phyloP scores from a whole-genome alignment of 2,113 vertebrate genomes.

The Psophia crepitans region DNA sequence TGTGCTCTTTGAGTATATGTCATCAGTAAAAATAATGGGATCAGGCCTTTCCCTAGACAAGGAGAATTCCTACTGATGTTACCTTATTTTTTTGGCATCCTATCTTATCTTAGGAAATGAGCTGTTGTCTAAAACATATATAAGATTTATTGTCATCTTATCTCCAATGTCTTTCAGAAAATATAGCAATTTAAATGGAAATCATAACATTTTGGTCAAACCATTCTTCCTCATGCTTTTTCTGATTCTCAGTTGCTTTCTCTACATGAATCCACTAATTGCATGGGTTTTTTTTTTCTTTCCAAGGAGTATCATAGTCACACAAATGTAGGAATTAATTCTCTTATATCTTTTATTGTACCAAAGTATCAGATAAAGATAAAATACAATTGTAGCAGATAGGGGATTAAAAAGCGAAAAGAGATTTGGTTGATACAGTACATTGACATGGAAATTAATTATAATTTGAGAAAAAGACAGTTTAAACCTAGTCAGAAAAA shows the following conservation, averaged over 20 bases:
- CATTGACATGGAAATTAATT: background rate
- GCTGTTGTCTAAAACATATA: background rate
- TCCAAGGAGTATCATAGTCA: background rate
- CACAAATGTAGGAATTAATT: background rate
- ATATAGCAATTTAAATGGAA: background rate
- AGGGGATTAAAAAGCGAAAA: background rate
- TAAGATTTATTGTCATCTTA: background rate
- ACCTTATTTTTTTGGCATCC: background rate
- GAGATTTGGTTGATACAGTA: background rate
- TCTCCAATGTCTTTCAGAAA: background rate
- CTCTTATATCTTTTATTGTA: background rate
- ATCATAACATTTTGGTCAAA: background rate
- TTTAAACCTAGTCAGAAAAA: background rate
- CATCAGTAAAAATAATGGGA: background rate
- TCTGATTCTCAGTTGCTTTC: background rate
- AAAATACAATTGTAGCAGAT: background rate
- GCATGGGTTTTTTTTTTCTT: background rate
- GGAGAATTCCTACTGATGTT: background rate
- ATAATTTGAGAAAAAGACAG: background rate
- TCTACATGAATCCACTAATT: background rate
- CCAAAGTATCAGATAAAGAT: background rate
- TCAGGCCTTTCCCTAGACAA: background rate
- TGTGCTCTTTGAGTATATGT: background rate
- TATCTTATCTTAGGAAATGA: background rate
- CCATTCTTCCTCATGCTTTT: background rate